Base-by-base conservation (phyloP, 2,797 vertebrate species). In the Triplophysa yarkandensis region DNA sequence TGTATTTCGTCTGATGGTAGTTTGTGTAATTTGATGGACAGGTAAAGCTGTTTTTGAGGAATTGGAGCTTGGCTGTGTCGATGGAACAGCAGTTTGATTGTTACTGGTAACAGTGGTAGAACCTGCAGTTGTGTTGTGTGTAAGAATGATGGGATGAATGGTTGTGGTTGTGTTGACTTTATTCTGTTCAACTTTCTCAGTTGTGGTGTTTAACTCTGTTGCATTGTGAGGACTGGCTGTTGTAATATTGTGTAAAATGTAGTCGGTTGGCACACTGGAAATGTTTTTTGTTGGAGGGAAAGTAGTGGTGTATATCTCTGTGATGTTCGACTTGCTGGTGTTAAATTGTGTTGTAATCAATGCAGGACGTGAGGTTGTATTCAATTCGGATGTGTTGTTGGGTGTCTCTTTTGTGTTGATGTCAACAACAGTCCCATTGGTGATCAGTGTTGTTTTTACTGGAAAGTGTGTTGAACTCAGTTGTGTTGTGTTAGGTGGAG, bases 181-280 rank as follows among this genome's bases (percentile, higher is more conserved):
- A 39, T 39, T 44, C n/a, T n/a, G n/a, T 14, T 69, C 76, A 41
- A 1, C 4, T 4, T 43, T 44, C 10, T 74, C 67, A 34, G 1
- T 4, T 65, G 69, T 77, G 17, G 10, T 17, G 63, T 66, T 71
- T 60, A 44, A 63, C 9, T 41, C 25, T 67, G 71, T 66, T 83
- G 65, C 58, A 2, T 0, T 54, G 19, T 27, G 30, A 1, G 13
- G 44, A 25, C 0, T 58, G 4, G 4, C 25, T 44, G 66, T 78
- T 46, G 57, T 21, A 39, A 25, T 21, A 52, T n/a, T n/a, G 6
- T 19, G 2, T 21, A 19, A 21, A 19, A 19, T 48, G 19, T 48
- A 10, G 19, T 48, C 46, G 10, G 46, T 48, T 48, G 48, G 19
- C 32, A 27, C 23, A 1, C 74, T 78, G 16, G 44, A 39, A 27